phyloP scores from a whole-genome alignment of 2,797 vertebrate genomes.

The Potorous gilbertii region DNA sequence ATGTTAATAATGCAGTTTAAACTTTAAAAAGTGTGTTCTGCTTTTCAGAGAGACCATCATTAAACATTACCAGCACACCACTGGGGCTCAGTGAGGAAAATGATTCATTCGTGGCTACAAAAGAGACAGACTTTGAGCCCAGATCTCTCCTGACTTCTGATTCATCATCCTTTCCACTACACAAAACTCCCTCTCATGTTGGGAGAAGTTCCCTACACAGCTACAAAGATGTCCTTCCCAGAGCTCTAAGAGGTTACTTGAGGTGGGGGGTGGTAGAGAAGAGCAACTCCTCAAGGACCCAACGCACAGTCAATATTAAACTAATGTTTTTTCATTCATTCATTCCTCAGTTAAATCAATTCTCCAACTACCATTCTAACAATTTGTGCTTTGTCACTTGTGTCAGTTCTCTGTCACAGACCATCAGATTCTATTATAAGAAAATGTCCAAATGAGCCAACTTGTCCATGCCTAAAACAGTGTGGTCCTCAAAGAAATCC shows the following conservation, averaged over 20 bases:
- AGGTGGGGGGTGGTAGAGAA: not conserved
- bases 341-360: not conserved
- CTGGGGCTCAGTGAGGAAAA: not conserved
- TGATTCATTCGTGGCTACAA: not conserved
- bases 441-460: slow-evolving; percentile 37
- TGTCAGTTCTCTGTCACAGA: slow-evolving; percentile 1
- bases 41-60: not conserved
- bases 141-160: not conserved
- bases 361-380: not conserved
- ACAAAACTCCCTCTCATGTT: not conserved
- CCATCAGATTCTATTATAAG: not conserved
- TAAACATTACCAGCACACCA: not conserved
- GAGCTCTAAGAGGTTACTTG: not conserved
- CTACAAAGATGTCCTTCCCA: not conserved
- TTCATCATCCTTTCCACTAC: not conserved
- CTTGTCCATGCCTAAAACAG: slow-evolving; percentile 12
- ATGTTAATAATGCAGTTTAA: not conserved
- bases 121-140: not conserved
- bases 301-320: not conserved
- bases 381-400: slow-evolving; percentile 25
- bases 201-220: not conserved
- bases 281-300: not conserved
- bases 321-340: not conserved
- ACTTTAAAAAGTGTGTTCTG: not conserved
- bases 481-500: slow-evolving; percentile 28